Base-by-base conservation (phyloP, 2,888 invertebrate genomes). In the Eulithis testata region DNA sequence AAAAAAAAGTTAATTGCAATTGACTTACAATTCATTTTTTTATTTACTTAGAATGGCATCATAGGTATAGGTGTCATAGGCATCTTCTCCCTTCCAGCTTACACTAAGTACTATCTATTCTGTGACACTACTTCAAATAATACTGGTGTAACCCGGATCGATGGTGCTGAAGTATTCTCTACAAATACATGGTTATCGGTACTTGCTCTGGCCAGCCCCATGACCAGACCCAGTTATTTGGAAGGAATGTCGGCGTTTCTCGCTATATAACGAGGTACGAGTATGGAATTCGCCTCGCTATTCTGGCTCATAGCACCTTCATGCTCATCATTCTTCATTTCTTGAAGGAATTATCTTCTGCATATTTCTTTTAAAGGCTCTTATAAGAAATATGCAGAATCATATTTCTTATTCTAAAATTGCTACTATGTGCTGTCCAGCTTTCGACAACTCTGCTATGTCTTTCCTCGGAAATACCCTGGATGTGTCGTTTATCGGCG, bases 181-280 rank as follows among this genome's bases (percentile, higher is more conserved):
- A 31, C 31, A 31, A 81, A 76, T 80, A 78, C 77, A 78, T 76
- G 78, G 77, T 75, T 82, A 81, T 83, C 77, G 77, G 77, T 74
- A 71, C 69, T 9, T 40, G 40, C 9, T 76, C 71, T 73, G 74
- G 75, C 66, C 60, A 72, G 73, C 8, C 75, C 71, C 73, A 74
- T 47, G 49, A 76, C 67, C 64, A 72, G 72, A 45, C 40, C 75
- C 70, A 78, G 77, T 73, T 82, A 81, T 82, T 81, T 66, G 78
- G 79, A 76, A 4, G 66, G 60, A 67, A 67, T 67, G 63, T 43
- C 37, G 52, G 53, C 53, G 40, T 52, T 55, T 54, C 47, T 52
- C 31, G 56, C 60, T 47, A 49, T 54, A 60, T 65, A 65, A 51
- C 54, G 58, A 59, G 45, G 51, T 59, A 60, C 60, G 56, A 60